These are phyloP conservation scores for Phalangium opilio DNA, from an alignment of 2,888 invertebrate species.

Conservation along the genomic window DNA sequence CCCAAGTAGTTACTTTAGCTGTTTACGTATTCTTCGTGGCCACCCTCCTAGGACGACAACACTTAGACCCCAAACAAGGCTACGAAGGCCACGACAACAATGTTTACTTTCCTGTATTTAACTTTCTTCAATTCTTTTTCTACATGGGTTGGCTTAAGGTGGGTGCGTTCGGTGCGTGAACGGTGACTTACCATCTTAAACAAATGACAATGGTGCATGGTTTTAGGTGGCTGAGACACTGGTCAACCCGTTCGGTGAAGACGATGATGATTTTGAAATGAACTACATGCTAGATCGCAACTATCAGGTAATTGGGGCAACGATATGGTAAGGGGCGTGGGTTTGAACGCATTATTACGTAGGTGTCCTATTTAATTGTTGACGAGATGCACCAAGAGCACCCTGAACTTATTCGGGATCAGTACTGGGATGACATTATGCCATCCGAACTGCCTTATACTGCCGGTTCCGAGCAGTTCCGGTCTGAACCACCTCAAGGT, in stretches of 20 bases:
- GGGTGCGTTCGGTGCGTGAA: too few species aligned
- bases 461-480: conserved; percentile 60
- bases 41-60: conserved; percentile 42
- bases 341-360: background rate
- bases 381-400: conserved; percentile 38
- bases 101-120: conserved; percentile 43
- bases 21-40: conserved; percentile 44
- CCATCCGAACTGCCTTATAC: conserved; percentile 70
- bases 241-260: conserved; percentile 47
- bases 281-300: conserved; percentile 45
- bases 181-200: too few species aligned
- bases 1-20: conserved; percentile 50
- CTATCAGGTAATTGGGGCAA: conserved; percentile 35
- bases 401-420: conserved; percentile 53
- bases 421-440: conserved; percentile 73
- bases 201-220: too few species aligned
- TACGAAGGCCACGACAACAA: conserved; percentile 24
- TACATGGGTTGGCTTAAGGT: conserved; percentile 47
- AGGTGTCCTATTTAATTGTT: conserved; percentile 42
- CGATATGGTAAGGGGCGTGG: too few species aligned
- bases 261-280: conserved; percentile 45
- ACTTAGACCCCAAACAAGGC: conserved; percentile 41
- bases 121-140: conserved; percentile 46
- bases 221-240: conserved; percentile 44
- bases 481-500: conserved; percentile 69